phyloP scores from a whole-genome alignment of 2,113 vertebrate genomes.

The Argyrosomus japonicus region DNA sequence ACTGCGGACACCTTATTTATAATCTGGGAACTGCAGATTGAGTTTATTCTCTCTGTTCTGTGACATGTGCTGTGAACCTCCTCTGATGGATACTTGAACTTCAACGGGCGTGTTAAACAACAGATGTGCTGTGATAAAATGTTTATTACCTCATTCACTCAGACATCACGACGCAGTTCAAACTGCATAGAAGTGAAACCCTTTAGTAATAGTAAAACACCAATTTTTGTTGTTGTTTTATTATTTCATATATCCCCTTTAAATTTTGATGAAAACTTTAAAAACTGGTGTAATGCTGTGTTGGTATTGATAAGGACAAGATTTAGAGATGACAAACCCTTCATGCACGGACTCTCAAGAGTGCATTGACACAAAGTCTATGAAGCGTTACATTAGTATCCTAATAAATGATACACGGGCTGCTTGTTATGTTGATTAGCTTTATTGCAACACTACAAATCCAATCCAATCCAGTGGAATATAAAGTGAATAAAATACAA shows the following conservation, averaged over 20 bases:
- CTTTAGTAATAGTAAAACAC: too few species aligned
- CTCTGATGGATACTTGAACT: background rate
- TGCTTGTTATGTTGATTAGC: background rate
- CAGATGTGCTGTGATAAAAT: background rate
- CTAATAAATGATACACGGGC: slow-evolving; percentile 14
- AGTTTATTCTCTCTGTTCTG: background rate
- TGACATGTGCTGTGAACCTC: background rate
- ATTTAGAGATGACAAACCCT: slow-evolving; percentile 1
- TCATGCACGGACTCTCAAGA: background rate
- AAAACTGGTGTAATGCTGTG: background rate
- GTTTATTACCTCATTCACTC: background rate
- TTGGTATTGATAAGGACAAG: background rate
- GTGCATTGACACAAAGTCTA: background rate
- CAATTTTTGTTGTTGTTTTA: too few species aligned
- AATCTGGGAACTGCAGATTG: background rate
- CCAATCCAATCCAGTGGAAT: background rate
- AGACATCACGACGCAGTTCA: background rate
- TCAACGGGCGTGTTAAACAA: background rate
- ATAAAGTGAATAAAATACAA: slow-evolving; percentile 39
- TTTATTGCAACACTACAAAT: slow-evolving; percentile 40
- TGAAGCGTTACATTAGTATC: background rate
- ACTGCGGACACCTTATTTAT: background rate
- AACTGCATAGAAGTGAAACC: background rate
- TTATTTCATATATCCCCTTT: too few species aligned
- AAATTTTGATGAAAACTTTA: background rate